Percentiles rank a stretch among this genome's conserved stretches.
phyloP scores from a whole-genome alignment of 2,113 vertebrate species.

The Mormyrus lacerda region DNA sequence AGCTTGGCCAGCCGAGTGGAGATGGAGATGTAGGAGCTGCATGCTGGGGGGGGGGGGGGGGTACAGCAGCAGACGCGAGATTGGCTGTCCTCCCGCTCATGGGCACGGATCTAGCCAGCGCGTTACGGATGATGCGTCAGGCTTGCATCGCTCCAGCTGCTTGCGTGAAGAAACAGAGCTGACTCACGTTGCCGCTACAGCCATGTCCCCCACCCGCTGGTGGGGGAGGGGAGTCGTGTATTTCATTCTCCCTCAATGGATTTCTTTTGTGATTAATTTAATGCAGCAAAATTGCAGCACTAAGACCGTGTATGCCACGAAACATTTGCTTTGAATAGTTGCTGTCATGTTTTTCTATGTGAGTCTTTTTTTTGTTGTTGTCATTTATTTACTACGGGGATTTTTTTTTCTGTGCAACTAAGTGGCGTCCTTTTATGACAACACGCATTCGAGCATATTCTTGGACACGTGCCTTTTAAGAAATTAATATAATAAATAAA shows the following conservation, averaged over 20 bases:
- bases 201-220: background rate
- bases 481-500: constrained; percentile 5
- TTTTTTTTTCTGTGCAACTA: background rate
- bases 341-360: background rate
- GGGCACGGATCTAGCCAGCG: background rate
- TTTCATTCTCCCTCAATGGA: background rate
- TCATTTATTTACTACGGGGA: background rate
- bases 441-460: background rate
- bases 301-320: background rate
- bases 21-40: constrained; percentile 2
- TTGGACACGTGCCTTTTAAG: constrained; percentile 11
- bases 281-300: background rate
- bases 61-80: background rate
- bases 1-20: background rate
- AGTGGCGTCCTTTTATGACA: background rate
- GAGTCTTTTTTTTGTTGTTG: background rate
- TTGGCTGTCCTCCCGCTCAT: background rate
- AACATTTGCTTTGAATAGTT: background rate
- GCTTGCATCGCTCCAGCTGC: background rate
- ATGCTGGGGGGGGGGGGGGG: background rate
- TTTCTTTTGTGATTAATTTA: background rate
- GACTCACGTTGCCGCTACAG: background rate
- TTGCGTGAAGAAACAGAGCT: background rate
- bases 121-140: background rate
- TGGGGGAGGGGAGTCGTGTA: background rate